Conservation (phyloP, 2,888 invertebrate species). For the Gnatocerus cornutus region DNA sequence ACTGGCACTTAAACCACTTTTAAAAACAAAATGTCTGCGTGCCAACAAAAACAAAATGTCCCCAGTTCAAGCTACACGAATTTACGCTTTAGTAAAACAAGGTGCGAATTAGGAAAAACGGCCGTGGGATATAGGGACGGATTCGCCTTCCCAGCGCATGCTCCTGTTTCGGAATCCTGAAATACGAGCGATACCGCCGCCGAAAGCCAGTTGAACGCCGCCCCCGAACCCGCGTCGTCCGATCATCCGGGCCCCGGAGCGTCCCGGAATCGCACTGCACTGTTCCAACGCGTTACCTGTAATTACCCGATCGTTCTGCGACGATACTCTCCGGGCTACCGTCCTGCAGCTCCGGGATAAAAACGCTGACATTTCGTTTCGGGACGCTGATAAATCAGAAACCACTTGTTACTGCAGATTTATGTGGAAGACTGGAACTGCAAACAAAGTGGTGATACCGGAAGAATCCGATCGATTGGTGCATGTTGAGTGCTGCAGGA, state of each 20-base stretch:
- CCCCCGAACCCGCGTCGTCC: slow-evolving; percentile 29
- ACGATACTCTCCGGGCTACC: not conserved
- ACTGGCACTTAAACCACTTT: slow-evolving; percentile 9
- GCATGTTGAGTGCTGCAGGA: slow-evolving; percentile 31
- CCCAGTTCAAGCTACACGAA: slow-evolving; percentile 48
- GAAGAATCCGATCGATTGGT: slow-evolving; percentile 39
- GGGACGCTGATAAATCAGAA: slow-evolving; percentile 55
- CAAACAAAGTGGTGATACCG: slow-evolving; percentile 53
- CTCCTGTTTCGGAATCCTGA: slow-evolving; percentile 57
- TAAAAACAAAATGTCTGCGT: slow-evolving; percentile 11
- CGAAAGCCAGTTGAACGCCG: slow-evolving; percentile 60
- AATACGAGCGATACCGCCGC: slow-evolving; percentile 62
- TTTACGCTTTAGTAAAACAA: slow-evolving; percentile 59
- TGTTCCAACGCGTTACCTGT: slow-evolving; percentile 5
- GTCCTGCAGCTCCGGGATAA: not conserved
- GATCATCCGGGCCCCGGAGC: not conserved
- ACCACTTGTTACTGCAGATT: slow-evolving; percentile 63
- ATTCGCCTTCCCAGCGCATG: slow-evolving; percentile 60
- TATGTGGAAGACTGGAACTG: slow-evolving; percentile 54
- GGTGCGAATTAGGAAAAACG: slow-evolving; percentile 62
- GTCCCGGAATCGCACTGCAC: slow-evolving; percentile 12
- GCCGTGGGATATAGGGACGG: slow-evolving; percentile 52
- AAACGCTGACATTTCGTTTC: slow-evolving; percentile 52
- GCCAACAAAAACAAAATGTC: slow-evolving; percentile 44
- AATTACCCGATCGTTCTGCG: not conserved